Evolutionary conservation across 2,113 vertebrate species (phyloP).

Genomic region (Fulica atra): DNA sequence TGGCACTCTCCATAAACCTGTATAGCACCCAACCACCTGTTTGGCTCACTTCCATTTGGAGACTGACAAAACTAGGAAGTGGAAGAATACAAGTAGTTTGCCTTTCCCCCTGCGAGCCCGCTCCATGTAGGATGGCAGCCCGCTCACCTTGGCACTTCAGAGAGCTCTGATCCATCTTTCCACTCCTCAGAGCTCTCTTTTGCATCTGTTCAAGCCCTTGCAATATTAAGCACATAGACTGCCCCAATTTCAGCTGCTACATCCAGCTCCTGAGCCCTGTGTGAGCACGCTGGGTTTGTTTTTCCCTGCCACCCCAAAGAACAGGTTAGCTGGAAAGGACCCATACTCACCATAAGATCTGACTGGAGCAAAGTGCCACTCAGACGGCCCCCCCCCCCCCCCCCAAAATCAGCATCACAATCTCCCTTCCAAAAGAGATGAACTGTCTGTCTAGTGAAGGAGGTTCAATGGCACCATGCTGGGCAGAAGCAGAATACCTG

Average conservation of each 20-base stretch:
- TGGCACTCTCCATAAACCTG: background rate
- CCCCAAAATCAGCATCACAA: background rate
- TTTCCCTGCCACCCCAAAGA: background rate
- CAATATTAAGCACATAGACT: background rate
- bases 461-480: background rate
- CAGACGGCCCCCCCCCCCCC: too few species aligned
- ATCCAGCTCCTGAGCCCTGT: background rate
- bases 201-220: background rate
- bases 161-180: background rate
- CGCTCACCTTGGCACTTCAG: background rate
- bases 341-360: background rate
- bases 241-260: background rate
- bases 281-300: background rate
- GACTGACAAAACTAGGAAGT: background rate
- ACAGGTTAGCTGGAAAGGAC: background rate
- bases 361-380: background rate
- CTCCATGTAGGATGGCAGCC: rapidly evolving
- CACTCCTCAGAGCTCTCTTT: background rate
- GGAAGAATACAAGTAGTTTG: background rate
- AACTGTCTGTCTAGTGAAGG: background rate
- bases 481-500: background rate
- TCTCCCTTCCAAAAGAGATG: background rate
- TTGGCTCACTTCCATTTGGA: background rate
- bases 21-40: background rate
- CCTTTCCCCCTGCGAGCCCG: background rate